These are phyloP conservation scores for Trichonephila clavipes DNA, from an alignment of 1,140 invertebrate species.

Conservation along the genomic window DNA sequence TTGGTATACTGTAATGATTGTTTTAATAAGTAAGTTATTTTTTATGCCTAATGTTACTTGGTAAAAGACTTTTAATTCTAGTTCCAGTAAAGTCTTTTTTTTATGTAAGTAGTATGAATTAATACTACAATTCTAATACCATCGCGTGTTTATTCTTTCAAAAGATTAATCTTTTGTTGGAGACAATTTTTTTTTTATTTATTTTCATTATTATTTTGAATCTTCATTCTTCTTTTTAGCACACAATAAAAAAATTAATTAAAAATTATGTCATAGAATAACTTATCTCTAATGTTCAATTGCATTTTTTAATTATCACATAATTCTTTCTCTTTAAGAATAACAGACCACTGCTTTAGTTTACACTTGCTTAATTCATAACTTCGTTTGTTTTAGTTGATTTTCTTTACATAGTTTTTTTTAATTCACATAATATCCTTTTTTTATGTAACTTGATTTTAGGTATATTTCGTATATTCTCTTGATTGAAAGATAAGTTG, in stretches of 20 bases:
- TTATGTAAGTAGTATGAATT: background rate
- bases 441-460: no score
- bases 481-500: no score
- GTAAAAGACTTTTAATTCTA: background rate
- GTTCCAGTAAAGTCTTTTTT: background rate
- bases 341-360: no score
- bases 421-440: no score
- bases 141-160: background rate
- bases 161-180: background rate
- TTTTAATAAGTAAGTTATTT: constrained; percentile 20
- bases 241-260: background rate
- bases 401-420: no score
- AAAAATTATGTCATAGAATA: background rate
- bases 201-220: background rate
- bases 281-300: background rate
- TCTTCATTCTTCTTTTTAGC: background rate
- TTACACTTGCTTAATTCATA: no score
- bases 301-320: background rate
- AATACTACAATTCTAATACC: background rate
- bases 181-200: background rate
- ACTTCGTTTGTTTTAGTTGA: no score
- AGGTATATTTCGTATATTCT: no score
- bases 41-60: background rate
- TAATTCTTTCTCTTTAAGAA: no score
- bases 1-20: constrained; percentile 4